Conservation (phyloP, 2,113 vertebrate genomes). For the Lagopus leucura region DNA sequence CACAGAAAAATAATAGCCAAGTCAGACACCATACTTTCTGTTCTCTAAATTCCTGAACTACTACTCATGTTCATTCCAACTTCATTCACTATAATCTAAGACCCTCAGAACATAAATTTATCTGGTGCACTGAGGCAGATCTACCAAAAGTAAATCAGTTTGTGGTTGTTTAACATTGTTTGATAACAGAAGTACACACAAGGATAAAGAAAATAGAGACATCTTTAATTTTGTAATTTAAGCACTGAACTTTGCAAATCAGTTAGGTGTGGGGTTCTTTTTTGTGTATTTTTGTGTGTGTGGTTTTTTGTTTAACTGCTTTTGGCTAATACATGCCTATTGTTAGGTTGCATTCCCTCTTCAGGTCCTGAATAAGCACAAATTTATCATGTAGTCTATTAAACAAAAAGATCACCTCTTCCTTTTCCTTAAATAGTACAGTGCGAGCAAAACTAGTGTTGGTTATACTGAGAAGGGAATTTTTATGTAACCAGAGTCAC, state of each 20-base stretch:
- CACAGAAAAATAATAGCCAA: background rate
- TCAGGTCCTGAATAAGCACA: background rate
- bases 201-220: background rate
- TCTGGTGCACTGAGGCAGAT: background rate
- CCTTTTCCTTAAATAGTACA: background rate
- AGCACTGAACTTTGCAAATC: background rate
- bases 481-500: background rate
- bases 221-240: background rate
- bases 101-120: background rate
- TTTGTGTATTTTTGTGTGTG: background rate
- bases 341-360: background rate
- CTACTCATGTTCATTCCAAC: background rate
- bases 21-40: no score
- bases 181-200: background rate
- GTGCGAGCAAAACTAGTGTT: background rate
- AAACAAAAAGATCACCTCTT: background rate
- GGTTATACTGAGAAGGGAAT: background rate
- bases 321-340: background rate
- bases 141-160: background rate
- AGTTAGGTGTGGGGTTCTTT: background rate
- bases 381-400: accelerated
- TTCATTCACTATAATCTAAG: accelerated
- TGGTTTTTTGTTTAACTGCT: background rate
- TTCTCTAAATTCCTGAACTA: background rate
- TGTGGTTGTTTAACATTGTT: background rate